Percentiles rank a stretch among this genome's conserved stretches.
Conservation (phyloP, 1,140 invertebrate genomes). For the Periplaneta americana region DNA sequence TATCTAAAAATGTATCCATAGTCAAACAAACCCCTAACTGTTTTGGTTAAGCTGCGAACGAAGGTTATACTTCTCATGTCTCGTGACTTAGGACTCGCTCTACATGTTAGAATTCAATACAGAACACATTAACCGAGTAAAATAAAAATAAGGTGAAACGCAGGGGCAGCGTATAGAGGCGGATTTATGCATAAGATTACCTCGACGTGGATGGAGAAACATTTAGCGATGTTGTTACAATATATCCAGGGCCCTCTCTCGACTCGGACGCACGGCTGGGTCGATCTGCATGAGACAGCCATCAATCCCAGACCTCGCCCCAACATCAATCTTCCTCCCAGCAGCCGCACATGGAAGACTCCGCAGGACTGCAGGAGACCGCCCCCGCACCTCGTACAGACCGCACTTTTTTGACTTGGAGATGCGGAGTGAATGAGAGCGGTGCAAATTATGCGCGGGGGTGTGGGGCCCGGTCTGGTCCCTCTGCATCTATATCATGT, state of each 20-base stretch:
- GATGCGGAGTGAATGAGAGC: background rate
- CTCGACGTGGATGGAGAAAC: background rate
- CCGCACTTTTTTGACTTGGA: background rate
- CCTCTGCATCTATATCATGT: background rate
- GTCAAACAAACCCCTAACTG: too few species aligned
- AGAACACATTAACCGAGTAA: too few species aligned
- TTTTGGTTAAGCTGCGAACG: too few species aligned
- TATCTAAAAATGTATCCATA: too few species aligned
- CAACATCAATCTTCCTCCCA: constrained; percentile 6
- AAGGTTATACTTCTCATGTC: too few species aligned
- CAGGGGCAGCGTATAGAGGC: too few species aligned
- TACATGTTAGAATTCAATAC: too few species aligned
- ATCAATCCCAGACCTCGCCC: constrained; percentile 4
- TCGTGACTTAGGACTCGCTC: too few species aligned
- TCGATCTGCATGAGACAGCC: constrained; percentile 12
- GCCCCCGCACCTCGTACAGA: background rate
- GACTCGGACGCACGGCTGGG: background rate
- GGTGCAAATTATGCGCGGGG: background rate
- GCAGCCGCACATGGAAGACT: background rate
- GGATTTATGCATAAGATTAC: background rate
- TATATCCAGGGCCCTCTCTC: background rate
- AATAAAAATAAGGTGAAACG: too few species aligned
- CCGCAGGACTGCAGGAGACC: background rate
- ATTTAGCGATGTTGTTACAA: background rate
- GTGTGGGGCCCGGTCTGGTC: background rate